Evolutionary conservation across 2,888 invertebrate genomes (phyloP), one percentile per base, ranked within the genome.

Genomic region (Philaethria dido): DNA sequence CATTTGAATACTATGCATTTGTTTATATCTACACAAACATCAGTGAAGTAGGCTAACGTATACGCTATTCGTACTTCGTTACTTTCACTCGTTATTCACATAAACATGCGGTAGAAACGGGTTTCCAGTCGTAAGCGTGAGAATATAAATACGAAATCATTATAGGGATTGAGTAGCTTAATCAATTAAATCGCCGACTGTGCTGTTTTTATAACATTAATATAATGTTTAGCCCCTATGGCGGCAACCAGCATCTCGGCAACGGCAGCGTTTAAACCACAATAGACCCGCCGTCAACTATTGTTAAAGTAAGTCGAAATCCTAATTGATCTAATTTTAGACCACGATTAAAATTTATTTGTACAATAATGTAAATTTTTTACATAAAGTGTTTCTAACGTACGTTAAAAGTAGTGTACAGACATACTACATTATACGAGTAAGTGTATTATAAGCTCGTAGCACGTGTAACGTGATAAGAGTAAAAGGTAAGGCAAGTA

Each of bases 401-500:
- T 22, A 44, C 11, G 29, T 60, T 18, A 57, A 62, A 45, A 73
- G n/a, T 14, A 29, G 3, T 3, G n/a, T 16, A 16, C 11, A 16
- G n/a, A 14, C 5, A 9, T 4, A 50, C 1, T 50, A 16, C 29
- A 52, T 9, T 16, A 52, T 29, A 11, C 5, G 29, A 78, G 75
- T 62, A 72, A 74, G 64, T 69, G 69, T 59, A 70, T 71, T 74
- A 84, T 84, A 84, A 84, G 84, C 76, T 74, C 66, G 71, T 25
- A 81, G 80, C 86, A 87, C 87, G 87, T 88, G 88, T 84, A 85
- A 71, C 69, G 72, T 74, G 85, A 88, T 86, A 86, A 86, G 78
- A 77, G 75, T 75, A 75, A 77, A 79, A 74, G 71, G 73, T 69
- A 70, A 69, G 66, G 64, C 68, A 77, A 75, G 74, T 75, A 74